A percentile compares a stretch with the other conserved stretches of the same genome.
Conservation (phyloP, 2,888 invertebrate species). For the Lepeophtheirus nordmannii region DNA sequence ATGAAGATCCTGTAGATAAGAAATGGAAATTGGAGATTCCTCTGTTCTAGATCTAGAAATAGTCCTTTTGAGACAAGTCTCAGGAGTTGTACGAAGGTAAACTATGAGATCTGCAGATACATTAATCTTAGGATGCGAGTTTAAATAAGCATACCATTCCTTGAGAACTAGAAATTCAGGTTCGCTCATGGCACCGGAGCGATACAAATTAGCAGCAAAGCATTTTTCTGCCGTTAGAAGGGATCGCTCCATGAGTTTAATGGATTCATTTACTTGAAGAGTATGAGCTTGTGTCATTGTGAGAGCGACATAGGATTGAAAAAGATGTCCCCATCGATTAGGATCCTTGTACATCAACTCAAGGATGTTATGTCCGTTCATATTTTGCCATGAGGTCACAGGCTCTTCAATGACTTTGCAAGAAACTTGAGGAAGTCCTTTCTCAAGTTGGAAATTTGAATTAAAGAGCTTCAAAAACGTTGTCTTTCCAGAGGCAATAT, state of each 20-base stretch:
- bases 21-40: slow-evolving; percentile 61
- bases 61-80: slow-evolving; percentile 56
- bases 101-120: slow-evolving; percentile 48
- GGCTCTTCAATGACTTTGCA: slow-evolving; percentile 45
- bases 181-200: slow-evolving; percentile 48
- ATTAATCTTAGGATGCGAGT: slow-evolving; percentile 44
- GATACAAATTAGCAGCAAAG: slow-evolving; percentile 51
- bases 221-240: slow-evolving; percentile 53
- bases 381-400: slow-evolving; percentile 65
- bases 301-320: slow-evolving; percentile 60
- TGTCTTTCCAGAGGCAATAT: slow-evolving; percentile 79
- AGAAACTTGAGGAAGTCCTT: slow-evolving; percentile 45
- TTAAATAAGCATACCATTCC: slow-evolving; percentile 71
- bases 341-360: slow-evolving; percentile 26
- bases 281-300: slow-evolving; percentile 68
- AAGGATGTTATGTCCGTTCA: slow-evolving; percentile 59
- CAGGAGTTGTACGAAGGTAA: slow-evolving; percentile 56
- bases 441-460: slow-evolving; percentile 32
- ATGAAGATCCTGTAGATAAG: slow-evolving; percentile 62
- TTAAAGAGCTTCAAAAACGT: slow-evolving; percentile 69
- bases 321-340: slow-evolving; percentile 27
- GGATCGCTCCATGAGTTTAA: slow-evolving; percentile 78
- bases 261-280: slow-evolving; percentile 35
- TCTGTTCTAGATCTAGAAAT: slow-evolving; percentile 58
- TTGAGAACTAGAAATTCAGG: slow-evolving; percentile 66